Evolutionary conservation across 2,113 vertebrate species (phyloP).

Genomic region (Gavia stellata): DNA sequence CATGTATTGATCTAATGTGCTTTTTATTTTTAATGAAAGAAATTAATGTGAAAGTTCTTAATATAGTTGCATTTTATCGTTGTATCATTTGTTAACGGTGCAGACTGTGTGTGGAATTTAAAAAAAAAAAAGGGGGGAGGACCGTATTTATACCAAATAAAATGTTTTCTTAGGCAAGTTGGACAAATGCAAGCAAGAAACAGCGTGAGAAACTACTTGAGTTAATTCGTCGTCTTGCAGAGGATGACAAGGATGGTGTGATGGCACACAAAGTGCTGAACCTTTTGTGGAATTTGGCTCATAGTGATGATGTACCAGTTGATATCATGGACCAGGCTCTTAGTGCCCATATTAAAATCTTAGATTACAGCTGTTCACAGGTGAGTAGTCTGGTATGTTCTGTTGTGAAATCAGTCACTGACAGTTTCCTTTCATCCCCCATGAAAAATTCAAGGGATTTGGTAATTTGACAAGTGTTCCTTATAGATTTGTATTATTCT

Average conservation of each 20-base stretch:
- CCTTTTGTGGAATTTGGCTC: constrained; percentile 96
- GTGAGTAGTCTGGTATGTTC: constrained; percentile 60
- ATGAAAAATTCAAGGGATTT: not conserved
- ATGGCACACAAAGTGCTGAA: constrained; percentile 99
- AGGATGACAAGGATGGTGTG: constrained; percentile 98
- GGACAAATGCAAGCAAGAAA: constrained; percentile 99
- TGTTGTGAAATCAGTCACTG: not conserved
- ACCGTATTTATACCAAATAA: not conserved
- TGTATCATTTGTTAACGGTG: not conserved
- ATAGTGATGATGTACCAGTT: constrained; percentile 98
- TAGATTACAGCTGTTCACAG: constrained; percentile 99
- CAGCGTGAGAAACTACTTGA: constrained; percentile 98
- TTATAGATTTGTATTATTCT: not conserved
- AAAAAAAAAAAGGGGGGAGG: not conserved
- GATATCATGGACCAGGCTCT: constrained; percentile 99
- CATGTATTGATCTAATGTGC: not conserved
- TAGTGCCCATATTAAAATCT: constrained; percentile 98
- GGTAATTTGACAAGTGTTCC: not conserved
- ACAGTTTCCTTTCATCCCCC: not conserved
- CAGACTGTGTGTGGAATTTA: not conserved
- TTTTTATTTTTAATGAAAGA: not conserved
- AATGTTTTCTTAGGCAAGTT: constrained; percentile 84
- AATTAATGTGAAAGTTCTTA: not conserved
- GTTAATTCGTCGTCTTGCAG: constrained; percentile 93
- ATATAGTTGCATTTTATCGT: not conserved